Evolutionary conservation across 2,113 vertebrate species (phyloP).

Genomic region (Pachypanchax playfairii): DNA sequence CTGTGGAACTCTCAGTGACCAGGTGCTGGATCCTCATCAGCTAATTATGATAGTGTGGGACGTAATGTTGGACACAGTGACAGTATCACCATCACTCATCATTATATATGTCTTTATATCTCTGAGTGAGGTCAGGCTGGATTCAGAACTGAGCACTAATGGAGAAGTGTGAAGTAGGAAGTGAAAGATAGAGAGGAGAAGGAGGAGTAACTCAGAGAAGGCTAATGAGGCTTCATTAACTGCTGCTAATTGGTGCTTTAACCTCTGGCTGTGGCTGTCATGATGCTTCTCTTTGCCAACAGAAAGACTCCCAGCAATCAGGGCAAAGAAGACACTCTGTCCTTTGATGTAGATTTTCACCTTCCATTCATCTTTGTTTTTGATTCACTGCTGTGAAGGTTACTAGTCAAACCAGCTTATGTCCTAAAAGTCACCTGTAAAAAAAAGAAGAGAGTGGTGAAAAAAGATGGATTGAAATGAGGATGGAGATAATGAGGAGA

Average conservation of each 20-base stretch:
- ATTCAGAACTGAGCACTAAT: conserved; percentile 25
- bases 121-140: conserved; percentile 11
- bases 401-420: conserved; percentile 22
- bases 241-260: conserved; percentile 71
- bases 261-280: conserved; percentile 63
- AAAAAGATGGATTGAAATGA: neutral
- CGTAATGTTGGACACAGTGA: too few species aligned
- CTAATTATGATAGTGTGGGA: neutral
- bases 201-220: conserved; percentile 24
- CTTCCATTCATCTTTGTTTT: conserved; percentile 20
- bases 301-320: conserved; percentile 45
- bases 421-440: conserved; percentile 19
- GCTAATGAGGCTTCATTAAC: conserved; percentile 72
- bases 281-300: conserved; percentile 50
- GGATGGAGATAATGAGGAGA: neutral
- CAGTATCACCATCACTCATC: neutral
- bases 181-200: conserved; percentile 15
- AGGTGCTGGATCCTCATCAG: neutral
- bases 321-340: conserved; percentile 39
- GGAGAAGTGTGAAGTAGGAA: conserved; percentile 22
- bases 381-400: conserved; percentile 29
- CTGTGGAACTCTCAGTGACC: too few species aligned
- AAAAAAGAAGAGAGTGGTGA: conserved; percentile 5
- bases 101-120: neutral
- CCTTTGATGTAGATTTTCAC: conserved; percentile 34